Evolutionary conservation across 53 echinoderm and acorn worm genomes (phyloP), one percentile per base, ranked within the genome.

Genomic region (Echinarachnius parma): DNA sequence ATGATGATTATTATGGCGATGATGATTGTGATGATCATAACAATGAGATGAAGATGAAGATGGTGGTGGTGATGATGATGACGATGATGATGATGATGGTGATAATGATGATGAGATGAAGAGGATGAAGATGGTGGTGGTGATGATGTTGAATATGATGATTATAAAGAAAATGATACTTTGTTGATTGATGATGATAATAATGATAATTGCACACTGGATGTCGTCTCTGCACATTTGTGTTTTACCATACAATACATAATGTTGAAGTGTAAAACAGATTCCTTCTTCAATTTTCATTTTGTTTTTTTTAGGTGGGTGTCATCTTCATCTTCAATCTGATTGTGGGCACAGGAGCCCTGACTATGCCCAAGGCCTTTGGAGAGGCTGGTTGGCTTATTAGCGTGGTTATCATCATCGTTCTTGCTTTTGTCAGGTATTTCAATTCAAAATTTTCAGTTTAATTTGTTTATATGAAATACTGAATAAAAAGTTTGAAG

Each of bases 361-460:
- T 96, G 49, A 88, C 98, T 15, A 91, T 96, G 91, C 98, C 98
- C 15, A 76, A 81, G 67, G 98, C 98, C 3, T 96, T 96, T 65
- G 77, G 82, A 13, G 55, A 77, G 50, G 98, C 91, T 54, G 98
- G 98, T 0, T 96, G 88, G 91, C 39, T 92, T 8, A 45, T 81
- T 31, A 88, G 91, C 27, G n/a, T 76, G 2, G 11, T 82, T 30
- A 71, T 91, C 23, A 88, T 96, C 25, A 59, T 53, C 29, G 22
- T 91, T 34, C 63, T 96, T 16, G 98, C 98, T 2, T 87, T 96
- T 77, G 81, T 76, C 63, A 91, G 98, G 98, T 96, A 58, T 53
- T n/a, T n/a, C n/a, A n/a, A n/a, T n/a, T n/a, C n/a, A n/a, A n/a
- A n/a, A n/a, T n/a, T n/a, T n/a, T n/a, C n/a, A n/a, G n/a, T n/a